Percentiles rank a stretch among this genome's conserved stretches.
Evolutionary conservation across 2,888 invertebrate species (phyloP).

Genomic region (Sycophila texana): DNA sequence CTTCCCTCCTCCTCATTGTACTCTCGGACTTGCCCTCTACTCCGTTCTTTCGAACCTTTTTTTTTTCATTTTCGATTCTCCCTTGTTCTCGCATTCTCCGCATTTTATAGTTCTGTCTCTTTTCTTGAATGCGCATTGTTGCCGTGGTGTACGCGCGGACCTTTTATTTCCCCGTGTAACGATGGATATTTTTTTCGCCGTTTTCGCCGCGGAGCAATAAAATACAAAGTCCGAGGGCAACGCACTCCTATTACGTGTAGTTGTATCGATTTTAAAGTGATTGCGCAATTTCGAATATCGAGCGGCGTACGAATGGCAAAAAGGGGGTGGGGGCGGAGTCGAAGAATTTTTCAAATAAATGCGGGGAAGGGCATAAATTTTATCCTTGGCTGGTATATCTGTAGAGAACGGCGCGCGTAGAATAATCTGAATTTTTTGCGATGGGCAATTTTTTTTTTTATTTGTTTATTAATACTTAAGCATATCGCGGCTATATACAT

Average conservation of each 20-base stretch:
- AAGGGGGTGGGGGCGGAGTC: too few relatives aligned
- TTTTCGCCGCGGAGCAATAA: conserved; percentile 41
- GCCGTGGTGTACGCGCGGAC: conserved; percentile 10
- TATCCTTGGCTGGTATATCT: too few relatives aligned
- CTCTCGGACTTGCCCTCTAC: conserved; percentile 32
- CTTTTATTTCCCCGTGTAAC: conserved; percentile 23
- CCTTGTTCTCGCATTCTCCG: conserved; percentile 53
- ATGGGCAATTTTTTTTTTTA: conserved; percentile 18
- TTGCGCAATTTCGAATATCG: not conserved
- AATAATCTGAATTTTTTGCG: too few relatives aligned
- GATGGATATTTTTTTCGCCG: conserved; percentile 18
- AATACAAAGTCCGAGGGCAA: conserved; percentile 7
- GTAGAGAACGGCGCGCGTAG: too few relatives aligned
- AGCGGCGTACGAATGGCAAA: not conserved
- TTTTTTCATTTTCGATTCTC: conserved; percentile 39
- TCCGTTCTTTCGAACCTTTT: conserved; percentile 53
- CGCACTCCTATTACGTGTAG: not conserved
- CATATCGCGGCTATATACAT: conserved; percentile 25
- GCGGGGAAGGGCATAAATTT: not conserved
- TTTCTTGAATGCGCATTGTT: conserved; percentile 10
- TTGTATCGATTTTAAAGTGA: conserved; percentile 26
- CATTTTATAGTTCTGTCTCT: conserved; percentile 45
- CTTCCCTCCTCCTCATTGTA: conserved; percentile 21
- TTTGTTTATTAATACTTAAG: conserved; percentile 38
- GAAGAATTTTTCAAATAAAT: not conserved